Evolutionary conservation across 2,797 vertebrate genomes (phyloP).

Genomic region (Toxotes lorentzi): DNA sequence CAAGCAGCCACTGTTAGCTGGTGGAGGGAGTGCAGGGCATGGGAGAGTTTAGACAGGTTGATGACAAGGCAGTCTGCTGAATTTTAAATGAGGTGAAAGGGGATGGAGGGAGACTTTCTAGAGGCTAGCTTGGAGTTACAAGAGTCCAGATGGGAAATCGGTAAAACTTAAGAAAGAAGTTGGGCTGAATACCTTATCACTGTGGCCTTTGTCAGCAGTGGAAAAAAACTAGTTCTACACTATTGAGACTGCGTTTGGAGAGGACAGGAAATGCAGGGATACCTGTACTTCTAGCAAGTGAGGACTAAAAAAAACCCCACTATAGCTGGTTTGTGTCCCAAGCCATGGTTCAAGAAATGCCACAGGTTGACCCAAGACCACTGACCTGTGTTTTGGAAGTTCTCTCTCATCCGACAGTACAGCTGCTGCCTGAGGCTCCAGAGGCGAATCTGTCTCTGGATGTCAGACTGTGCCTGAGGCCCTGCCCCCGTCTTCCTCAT

Average conservation of each 20-base stretch:
- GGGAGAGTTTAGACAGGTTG: constrained; percentile 44
- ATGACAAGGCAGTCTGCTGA: constrained; percentile 52
- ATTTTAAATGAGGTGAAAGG: constrained; percentile 54
- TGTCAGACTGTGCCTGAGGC: constrained; percentile 73
- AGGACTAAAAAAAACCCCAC: background rate
- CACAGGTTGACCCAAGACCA: constrained; percentile 18
- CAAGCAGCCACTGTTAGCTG: constrained; percentile 17
- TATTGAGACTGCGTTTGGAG: background rate
- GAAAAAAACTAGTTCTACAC: background rate
- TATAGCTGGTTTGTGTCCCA: constrained; percentile 1
- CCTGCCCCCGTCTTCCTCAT: constrained; percentile 62
- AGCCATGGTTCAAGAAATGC: constrained; percentile 4
- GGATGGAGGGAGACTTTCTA: constrained; percentile 29
- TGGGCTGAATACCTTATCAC: constrained; percentile 47
- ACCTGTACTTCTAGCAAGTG: background rate
- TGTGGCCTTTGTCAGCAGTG: constrained; percentile 21
- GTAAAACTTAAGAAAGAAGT: constrained; percentile 38
- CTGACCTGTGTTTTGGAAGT: constrained; percentile 82
- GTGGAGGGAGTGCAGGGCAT: background rate
- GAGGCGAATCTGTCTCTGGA: constrained; percentile 76
- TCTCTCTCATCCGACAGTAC: constrained; percentile 85
- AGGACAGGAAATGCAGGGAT: background rate
- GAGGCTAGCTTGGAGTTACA: constrained; percentile 21
- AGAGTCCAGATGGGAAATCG: constrained; percentile 43
- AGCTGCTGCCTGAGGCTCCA: constrained; percentile 85